These are phyloP conservation scores for Heterochromis multidens DNA, from an alignment of 2,113 vertebrate species.

Conservation along the genomic window DNA sequence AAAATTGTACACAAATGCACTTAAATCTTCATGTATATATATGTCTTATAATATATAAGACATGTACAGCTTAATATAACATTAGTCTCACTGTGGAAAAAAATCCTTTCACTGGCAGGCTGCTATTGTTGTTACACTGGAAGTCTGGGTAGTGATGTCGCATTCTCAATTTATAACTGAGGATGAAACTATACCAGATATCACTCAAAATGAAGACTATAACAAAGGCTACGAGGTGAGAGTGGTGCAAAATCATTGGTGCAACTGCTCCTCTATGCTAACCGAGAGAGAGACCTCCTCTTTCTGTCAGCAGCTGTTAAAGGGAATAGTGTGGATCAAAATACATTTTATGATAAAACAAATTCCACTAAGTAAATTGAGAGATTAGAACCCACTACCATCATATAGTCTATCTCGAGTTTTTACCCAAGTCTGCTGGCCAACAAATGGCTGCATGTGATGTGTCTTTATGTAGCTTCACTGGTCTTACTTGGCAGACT, in stretches of 20 bases:
- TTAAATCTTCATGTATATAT: not conserved
- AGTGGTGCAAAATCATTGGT: not conserved
- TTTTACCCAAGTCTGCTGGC: not conserved
- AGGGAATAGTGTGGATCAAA: too few species aligned
- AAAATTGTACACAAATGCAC: not conserved
- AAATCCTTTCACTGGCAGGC: not conserved
- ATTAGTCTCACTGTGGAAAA: not conserved
- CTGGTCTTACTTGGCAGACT: not conserved
- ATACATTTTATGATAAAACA: too few species aligned
- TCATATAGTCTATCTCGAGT: too few species aligned
- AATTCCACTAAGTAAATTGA: too few species aligned
- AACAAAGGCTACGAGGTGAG: not conserved
- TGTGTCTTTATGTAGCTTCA: not conserved
- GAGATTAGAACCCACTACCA: too few species aligned
- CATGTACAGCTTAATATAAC: not conserved
- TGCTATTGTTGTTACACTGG: not conserved
- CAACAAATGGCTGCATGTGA: not conserved
- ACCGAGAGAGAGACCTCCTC: not conserved
- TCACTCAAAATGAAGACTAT: not conserved
- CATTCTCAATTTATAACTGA: not conserved
- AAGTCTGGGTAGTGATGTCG: not conserved
- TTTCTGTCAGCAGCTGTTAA: too few species aligned
- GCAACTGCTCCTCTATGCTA: not conserved
- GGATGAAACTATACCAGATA: not conserved
- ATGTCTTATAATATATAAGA: not conserved